Evolutionary conservation across 2,113 vertebrate genomes (phyloP), one percentile per base, ranked within the genome.

Genomic region (Hystrix cristata): DNA sequence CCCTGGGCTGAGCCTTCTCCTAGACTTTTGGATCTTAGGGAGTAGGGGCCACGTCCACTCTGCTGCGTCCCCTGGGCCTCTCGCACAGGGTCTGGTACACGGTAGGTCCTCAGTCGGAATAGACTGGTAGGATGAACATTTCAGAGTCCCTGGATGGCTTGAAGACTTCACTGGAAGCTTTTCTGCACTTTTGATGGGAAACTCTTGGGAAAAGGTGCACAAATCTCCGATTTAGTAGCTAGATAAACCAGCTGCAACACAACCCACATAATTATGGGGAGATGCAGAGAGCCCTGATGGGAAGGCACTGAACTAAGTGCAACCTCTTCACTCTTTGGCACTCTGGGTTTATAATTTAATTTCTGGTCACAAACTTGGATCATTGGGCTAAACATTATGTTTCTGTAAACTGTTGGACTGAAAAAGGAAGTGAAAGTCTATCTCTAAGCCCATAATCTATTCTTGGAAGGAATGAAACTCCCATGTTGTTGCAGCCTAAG

Each of bases 331-430:
- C 10, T 87, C 80, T 67, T 53, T 25, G 43, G 34, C 48, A 10
- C 18, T 53, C 69, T 64, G 18, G 31, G 7, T 71, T 93, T 83
- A 34, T 76, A 51, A 38, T 90, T 86, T 81, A 57, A 87, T 59
- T 94, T 97, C 76, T 80, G 31, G 31, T 69, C 89, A 88, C 34
- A 48, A 84, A 43, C n/a, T 51, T n/a, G 46, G 10, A 88, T 34
- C 13, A 8, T 0, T 5, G 43, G 69, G 29, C 31, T 43, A 62
- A n/a, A 72, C 43, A 59, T 57, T 21, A n/a, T 13, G 14, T 69
- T 90, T 95, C 21, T 94, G 13, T n/a, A 69, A 23, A 15, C 8
- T n/a, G 90, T 46, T 48, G 43, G 27, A 23, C 74, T 59, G 55
- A n/a, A 65, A 64, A 93, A 51, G 14, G n/a, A 74, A 62, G 43